Base-by-base conservation (phyloP, 1,140 invertebrate species). In the Drosophila biarmipes region DNA sequence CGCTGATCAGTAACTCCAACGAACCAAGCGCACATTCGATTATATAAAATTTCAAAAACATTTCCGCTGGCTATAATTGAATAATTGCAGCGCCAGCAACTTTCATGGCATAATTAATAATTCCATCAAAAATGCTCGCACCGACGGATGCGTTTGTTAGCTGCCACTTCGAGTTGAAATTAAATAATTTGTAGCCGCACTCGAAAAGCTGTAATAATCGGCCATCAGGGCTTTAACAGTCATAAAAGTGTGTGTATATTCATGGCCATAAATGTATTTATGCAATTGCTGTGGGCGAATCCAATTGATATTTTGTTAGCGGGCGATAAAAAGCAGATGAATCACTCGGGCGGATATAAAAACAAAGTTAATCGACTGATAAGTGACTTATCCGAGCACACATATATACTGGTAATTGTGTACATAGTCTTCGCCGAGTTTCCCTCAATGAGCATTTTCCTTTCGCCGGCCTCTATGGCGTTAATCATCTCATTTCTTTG, bases 61-160 rank as follows among this genome's bases (percentile, higher is more conserved):
- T 21, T 45, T 29, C 27, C n/a, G 31, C 35, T 46, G 35, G 46
- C 38, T 46, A 62, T 73, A 62, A 54, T 62, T 62, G 56, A 73
- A 46, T 54, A 61, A 73, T 73, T 51, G 19, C 51, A 29, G 45
- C 24, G 43, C 19, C 51, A 73, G 46, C 24, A 34, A 49, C 34
- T 54, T 49, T 24, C 43, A 55, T 42, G 55, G 69, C 59, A 73
- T 74, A 55, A 73, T 73, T 74, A 61, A 63, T 37, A 31, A 21
- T 35, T 17, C 31, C 38, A 35, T 8, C 5, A 15, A 7, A 10
- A 21, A 37, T 27, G 15, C n/a, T 45, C 14, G 7, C 43, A 45
- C 6, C 4, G 15, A 46, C 12, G 34, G 15, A 29, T 53, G 61
- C 29, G 8, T 7, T 29, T 54, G 61, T 46, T 46, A 59, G 61